These are phyloP conservation scores for Dascillus cervinus DNA, from an alignment of 2,888 invertebrate species.

Conservation along the genomic window DNA sequence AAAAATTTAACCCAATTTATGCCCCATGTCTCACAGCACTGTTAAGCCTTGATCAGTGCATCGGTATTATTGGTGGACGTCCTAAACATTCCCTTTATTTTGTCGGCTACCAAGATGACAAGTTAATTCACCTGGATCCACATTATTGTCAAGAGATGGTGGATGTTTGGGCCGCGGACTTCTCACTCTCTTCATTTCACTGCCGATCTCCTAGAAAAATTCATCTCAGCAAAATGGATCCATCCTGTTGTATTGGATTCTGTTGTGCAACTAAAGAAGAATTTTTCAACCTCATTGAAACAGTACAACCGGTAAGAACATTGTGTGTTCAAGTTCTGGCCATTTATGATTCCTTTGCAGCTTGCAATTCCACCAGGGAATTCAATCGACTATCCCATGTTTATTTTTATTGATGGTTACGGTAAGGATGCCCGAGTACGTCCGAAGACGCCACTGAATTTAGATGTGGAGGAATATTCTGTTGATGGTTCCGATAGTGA, in stretches of 20 bases:
- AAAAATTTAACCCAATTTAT: conserved; percentile 78
- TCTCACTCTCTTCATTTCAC: conserved; percentile 73
- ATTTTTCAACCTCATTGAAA: conserved; percentile 67
- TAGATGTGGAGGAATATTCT: conserved; percentile 32
- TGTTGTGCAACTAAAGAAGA: conserved; percentile 71
- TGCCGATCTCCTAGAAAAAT: conserved; percentile 81
- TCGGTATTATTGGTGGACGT: conserved; percentile 88
- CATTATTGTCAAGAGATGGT: conserved; percentile 91
- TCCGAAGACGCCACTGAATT: conserved; percentile 21
- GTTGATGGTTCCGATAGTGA: conserved; percentile 48
- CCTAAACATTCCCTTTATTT: conserved; percentile 92
- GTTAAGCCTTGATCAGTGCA: conserved; percentile 72
- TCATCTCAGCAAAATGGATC: conserved; percentile 80
- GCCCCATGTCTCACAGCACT: conserved; percentile 73
- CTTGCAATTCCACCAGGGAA: conserved; percentile 35
- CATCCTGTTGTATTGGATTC: conserved; percentile 87
- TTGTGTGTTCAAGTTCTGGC: neutral
- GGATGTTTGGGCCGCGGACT: conserved; percentile 72
- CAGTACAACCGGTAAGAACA: conserved; percentile 53
- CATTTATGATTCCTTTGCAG: conserved; percentile 27
- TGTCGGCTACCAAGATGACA: conserved; percentile 88
- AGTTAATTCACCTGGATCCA: conserved; percentile 87
- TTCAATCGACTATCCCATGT: conserved; percentile 71
- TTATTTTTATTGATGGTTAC: conserved; percentile 69
- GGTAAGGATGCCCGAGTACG: conserved; percentile 45